Evolutionary conservation across 2,888 invertebrate species (phyloP), one percentile per base, ranked within the genome.

Genomic region (Actias luna): DNA sequence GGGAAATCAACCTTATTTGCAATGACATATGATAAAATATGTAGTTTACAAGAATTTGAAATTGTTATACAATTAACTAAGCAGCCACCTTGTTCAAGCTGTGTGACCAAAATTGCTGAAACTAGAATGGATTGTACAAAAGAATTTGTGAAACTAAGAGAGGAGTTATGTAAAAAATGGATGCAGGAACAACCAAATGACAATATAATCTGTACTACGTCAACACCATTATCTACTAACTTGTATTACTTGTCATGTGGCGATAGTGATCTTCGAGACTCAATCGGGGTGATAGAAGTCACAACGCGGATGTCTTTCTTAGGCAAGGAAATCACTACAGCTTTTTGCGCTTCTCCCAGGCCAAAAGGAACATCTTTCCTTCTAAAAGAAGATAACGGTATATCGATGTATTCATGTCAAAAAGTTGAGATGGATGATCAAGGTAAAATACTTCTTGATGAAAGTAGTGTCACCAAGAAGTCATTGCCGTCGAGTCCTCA

Each of bases 11-110:
- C 82, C 7, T 69, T 92, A 62, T 92, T 92, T 69, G 92, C 92
- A 1, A 92, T 92, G 89, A 92, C 92, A 8, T 92, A 91, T 64
- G 92, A 92, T 58, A 91, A 87, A 78, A 92, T 92, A 73, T 91
- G 90, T 68, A 69, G 71, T 60, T 85, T 92, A 27, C 73, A 83
- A 66, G 87, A 89, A 55, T 92, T 92, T 65, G 73, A 82, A 66
- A 82, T 92, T 36, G 62, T 79, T 52, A 69, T 92, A 62, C 77
- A 86, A 69, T 67, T 92, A 42, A 85, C 85, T 0, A 92, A 91
- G 68, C 85, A 92, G 68, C 91, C 92, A 2, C 89, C 91, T 1
- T 92, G 92, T 68, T 79, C 89, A 2, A 82, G 71, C 62, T 89
- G 89, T 67, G 80, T 90, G 33, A 85, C 89, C 1, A 88, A 82